phyloP scores from a whole-genome alignment of 1,140 invertebrate species.

The Penaeus indicus region DNA sequence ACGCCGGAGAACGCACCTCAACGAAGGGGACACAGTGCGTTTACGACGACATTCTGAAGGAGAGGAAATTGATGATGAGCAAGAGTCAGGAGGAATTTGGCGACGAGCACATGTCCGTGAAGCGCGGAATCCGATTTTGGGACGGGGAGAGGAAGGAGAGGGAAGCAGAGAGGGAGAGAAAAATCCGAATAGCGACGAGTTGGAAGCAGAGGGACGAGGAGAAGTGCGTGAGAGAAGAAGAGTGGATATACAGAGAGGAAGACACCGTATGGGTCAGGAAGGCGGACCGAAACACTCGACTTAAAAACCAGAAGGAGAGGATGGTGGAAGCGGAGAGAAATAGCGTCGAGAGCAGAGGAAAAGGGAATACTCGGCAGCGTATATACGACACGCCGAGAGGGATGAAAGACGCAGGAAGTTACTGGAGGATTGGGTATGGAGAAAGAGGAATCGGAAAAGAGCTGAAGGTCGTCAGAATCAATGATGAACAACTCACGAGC shows the following conservation, averaged over 20 bases:
- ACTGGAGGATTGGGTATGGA: constrained; percentile 55
- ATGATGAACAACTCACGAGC: constrained; percentile 42
- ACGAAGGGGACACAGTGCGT: too few species aligned
- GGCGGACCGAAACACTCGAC: constrained; percentile 39
- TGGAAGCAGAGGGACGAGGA: constrained; percentile 18
- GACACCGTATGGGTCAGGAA: constrained; percentile 50
- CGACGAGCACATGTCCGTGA: constrained; percentile 30
- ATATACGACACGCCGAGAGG: neutral
- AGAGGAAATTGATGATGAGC: neutral
- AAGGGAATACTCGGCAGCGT: neutral
- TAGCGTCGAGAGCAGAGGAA: neutral
- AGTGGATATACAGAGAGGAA: constrained; percentile 49
- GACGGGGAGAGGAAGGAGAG: constrained; percentile 32
- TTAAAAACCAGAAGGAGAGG: constrained; percentile 50
- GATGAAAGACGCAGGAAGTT: constrained; percentile 32
- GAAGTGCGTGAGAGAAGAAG: constrained; percentile 47
- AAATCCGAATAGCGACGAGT: constrained; percentile 29
- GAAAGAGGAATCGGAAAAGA: constrained; percentile 44
- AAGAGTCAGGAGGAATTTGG: neutral
- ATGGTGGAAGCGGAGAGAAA: constrained; percentile 38
- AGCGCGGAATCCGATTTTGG: constrained; percentile 54
- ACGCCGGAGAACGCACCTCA: constrained; percentile 9
- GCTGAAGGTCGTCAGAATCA: constrained; percentile 47
- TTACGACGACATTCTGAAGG: neutral
- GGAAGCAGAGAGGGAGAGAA: constrained; percentile 36